Conservation (phyloP, 1,140 invertebrate species). For the Sesamia nonagrioides region DNA sequence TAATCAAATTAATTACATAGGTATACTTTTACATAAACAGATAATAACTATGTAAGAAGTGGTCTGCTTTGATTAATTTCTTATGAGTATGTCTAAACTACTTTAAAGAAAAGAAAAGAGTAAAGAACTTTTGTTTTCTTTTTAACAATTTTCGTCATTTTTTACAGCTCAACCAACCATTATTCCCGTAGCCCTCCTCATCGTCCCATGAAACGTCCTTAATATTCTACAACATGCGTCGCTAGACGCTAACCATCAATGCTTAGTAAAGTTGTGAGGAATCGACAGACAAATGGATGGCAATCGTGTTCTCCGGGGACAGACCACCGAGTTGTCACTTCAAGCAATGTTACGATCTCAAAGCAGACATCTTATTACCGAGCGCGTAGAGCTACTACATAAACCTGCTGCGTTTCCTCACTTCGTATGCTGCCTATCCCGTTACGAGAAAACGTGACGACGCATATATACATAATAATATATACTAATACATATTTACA, state of each 20-base stretch:
- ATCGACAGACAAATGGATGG: conserved; percentile 28
- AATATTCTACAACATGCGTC: neutral
- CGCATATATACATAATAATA: conserved; percentile 37
- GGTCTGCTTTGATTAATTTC: too few species aligned
- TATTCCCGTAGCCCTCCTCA: neutral
- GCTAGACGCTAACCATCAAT: conserved; percentile 11
- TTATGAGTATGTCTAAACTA: too few species aligned
- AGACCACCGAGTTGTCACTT: conserved; percentile 19
- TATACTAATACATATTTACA: conserved; percentile 35
- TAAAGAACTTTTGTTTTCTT: neutral
- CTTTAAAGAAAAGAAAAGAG: too few species aligned
- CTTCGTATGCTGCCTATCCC: conserved; percentile 37
- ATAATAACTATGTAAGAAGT: too few species aligned
- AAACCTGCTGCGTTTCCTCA: conserved; percentile 34
- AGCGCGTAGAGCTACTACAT: neutral
- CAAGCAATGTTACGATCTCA: conserved; percentile 12
- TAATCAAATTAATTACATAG: too few species aligned
- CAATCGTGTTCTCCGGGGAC: conserved; percentile 11
- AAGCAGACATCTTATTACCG: conserved; percentile 36
- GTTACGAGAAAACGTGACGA: conserved; percentile 31
- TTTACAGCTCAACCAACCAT: too few species aligned
- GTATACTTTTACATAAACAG: too few species aligned
- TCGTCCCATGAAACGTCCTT: neutral
- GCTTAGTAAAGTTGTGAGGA: conserved; percentile 21
- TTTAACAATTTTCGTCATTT: too few species aligned